Conservation (phyloP, 2,113 vertebrate species). For the Desmodus rotundus region DNA sequence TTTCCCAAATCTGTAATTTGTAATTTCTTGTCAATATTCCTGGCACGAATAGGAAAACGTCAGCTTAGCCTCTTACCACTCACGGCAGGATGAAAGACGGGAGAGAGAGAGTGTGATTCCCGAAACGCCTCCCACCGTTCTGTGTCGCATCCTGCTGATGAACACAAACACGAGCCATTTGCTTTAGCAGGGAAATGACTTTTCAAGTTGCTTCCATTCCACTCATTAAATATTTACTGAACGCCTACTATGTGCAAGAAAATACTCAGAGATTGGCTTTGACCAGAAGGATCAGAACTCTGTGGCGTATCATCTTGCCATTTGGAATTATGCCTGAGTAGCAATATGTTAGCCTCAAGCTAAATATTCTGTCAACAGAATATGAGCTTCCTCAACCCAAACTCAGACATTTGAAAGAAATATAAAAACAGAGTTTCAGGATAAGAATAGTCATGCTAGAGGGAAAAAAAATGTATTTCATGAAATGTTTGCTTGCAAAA, state of each 20-base stretch:
- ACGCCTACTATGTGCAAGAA: not conserved
- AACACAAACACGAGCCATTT: not conserved
- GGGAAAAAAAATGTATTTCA: constrained; percentile 32
- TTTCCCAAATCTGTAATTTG: not conserved
- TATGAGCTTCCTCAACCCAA: constrained; percentile 26
- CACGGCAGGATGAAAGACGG: not conserved
- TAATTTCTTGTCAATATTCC: not conserved
- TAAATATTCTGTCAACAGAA: constrained; percentile 45
- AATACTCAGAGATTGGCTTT: constrained; percentile 2
- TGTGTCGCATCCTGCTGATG: not conserved
- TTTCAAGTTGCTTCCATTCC: not conserved
- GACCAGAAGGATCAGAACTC: not conserved
- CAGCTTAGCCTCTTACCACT: not conserved
- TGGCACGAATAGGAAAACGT: not conserved
- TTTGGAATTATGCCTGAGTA: constrained; percentile 41
- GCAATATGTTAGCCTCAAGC: constrained; percentile 44
- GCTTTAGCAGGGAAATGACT: not conserved
- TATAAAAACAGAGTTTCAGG: constrained; percentile 37
- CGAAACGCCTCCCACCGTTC: not conserved
- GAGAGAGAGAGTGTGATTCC: not conserved
- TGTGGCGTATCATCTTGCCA: not conserved
- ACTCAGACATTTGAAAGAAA: constrained; percentile 58
- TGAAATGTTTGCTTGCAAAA: constrained; percentile 38
- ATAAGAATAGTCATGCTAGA: not conserved
- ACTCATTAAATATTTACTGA: not conserved